Base-by-base conservation (phyloP, 2,113 vertebrate genomes). In the Choloepus hoffmanni region DNA sequence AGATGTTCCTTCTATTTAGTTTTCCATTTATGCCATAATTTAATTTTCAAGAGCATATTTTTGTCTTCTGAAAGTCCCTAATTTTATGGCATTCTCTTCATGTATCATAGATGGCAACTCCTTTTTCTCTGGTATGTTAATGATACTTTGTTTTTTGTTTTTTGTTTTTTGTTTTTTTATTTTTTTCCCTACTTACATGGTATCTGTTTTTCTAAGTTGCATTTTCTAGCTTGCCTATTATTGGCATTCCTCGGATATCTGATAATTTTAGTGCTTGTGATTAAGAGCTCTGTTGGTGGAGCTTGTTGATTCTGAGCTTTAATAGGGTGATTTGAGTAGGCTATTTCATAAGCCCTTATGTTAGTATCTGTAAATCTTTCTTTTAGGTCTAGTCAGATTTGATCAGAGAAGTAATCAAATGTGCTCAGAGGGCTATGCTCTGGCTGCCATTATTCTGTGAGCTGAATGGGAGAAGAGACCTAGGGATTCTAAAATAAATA, bases 241-340 rank as follows among this genome's bases (percentile, higher is more conserved):
- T 23, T 73, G 45, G 24, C 14, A n/a, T 92, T 91, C 58, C 55
- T 92, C 21, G 48, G 43, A 62, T 81, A 11, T 94, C 82, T 95
- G n/a, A 50, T 85, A 82, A 48, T 92, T 67, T 48, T 78, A 48
- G 13, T 96, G 36, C 26, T 55, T 36, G 15, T 82, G 58, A 48
- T n/a, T 60, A 95, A 78, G 55, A 63, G 8, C 50, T 86, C 36
- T 58, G 43, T 68, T 70, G 50, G 23, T 63, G 36, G 72, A 90
- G 5, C 16, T 78, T 89, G 14, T 70, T 79, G 30, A 74, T 53
- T 60, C 28, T 70, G 10, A 85, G 15, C 28, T 96, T 88, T 85
- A 76, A 43, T 24, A 58, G 58, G 16, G 19, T 88, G 55, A 90
- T 90, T 87, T 92, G 89, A 24, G 53, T 33, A 84, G 23, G 72